Evolutionary conservation across 1,140 invertebrate species (phyloP), one percentile per base, ranked within the genome.

Genomic region (Hycleus phaleratus): DNA sequence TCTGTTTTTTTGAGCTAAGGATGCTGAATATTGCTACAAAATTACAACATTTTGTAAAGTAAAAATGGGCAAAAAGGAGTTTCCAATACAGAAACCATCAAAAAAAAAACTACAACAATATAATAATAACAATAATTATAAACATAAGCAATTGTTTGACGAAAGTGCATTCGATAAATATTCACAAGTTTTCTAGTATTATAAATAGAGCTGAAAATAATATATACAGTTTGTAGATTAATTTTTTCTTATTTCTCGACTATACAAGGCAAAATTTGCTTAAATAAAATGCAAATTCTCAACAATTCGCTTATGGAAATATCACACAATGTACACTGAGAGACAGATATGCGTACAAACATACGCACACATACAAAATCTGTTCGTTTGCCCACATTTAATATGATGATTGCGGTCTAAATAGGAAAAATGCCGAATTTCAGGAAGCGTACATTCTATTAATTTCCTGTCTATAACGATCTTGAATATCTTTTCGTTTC

Each of bases 401-500:
- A 18, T 18, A 18, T 18, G 18, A 18, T 18, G 18, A 18, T 18
- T 18, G 18, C 18, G 18, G 18, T 32, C 7, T 32, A 32, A 32
- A 2, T 32, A 32, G 32, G 7, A 5, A 7, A 32, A 5, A 32
- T 4, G 32, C 32, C 55, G 46, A 46, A 43, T 78, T 80, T 90
- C 87, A 91, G 79, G 87, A 91, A 57, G 87, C 85, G 74, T 97
- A 98, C 90, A 97, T 94, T 60, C 86, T 78, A 68, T 91, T 89
- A 68, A 98, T 93, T 73, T 94, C 89, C 53, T 85, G 80, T 73
- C 92, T 84, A 77, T 96, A 98, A 66, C 85, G 82, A 56, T 95
- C 88, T 74, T 97, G 90, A 55, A 98, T 95, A 67, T 93, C 88
- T 81, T 95, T 96, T 61, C 96, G 82, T 75, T 96, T 96, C 61